Evolutionary conservation across 2,113 vertebrate species (phyloP), one percentile per base, ranked within the genome.

Genomic region (Trichomycterus rosablanca): DNA sequence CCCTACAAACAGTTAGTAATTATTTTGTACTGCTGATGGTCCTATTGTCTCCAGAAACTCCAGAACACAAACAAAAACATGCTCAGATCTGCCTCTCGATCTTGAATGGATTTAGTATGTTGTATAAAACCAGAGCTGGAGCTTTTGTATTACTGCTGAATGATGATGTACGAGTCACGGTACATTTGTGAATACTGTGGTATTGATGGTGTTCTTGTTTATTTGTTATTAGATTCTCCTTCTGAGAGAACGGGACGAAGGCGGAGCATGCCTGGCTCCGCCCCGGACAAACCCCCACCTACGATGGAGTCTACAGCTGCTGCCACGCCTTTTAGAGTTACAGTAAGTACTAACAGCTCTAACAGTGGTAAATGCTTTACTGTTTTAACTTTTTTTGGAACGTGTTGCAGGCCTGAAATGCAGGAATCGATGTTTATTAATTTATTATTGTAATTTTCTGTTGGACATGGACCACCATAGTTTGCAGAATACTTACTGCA

Each of bases 261-360:
- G 77, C 92, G 93, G 78, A 93, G 91, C 74, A 90, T 97, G 89
- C 94, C 94, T 2, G 88, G 92, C 67, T 90, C 88, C 75, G 81
- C 84, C 60, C 7, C 88, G 0, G 94, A 97, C 62, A 94, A 91
- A 84, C 85, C 75, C 80, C 80, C 78, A 1, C 63, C 93, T 79
- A 57, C 75, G 78, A 94, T 96, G 93, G 95, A 98, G 79, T 80
- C 91, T 1, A 56, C 93, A 0, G 77, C 92, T 1, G 76, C 90
- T 1, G 74, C 90, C 1, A 84, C 94, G 0, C 93, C 94, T 2
- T 98, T 97, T 86, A 83, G 94, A 18, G 94, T 98, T 83, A 97
- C 95, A 81, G 93, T 98, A 81, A 91, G 73, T 83, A 68, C 72
- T 74, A n/a, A n/a, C n/a, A n/a, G n/a, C n/a, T n/a, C n/a, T n/a